These are phyloP conservation scores for Alexandromys fortis DNA, from an alignment of 2,113 vertebrate species.

Conservation along the genomic window DNA sequence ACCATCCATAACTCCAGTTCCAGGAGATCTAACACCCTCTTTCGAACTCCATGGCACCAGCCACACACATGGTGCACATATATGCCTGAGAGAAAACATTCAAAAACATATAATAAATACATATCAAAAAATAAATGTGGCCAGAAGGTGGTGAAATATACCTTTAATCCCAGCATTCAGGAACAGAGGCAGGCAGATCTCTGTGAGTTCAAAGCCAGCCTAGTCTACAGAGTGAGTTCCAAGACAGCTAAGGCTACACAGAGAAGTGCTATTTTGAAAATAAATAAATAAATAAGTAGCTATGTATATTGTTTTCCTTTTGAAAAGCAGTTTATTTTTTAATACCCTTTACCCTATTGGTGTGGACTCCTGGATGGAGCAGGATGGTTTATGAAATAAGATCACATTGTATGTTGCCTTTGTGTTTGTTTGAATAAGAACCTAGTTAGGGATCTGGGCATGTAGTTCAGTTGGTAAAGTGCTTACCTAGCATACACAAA, in stretches of 20 bases:
- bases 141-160: not conserved
- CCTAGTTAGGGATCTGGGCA: not conserved
- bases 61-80: not conserved
- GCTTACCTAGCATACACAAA: not conserved
- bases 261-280: not conserved
- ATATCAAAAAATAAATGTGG: not conserved
- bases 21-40: not conserved
- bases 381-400: constrained; percentile 60
- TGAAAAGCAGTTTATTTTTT: constrained; percentile 47
- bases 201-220: not conserved
- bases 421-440: constrained; percentile 54
- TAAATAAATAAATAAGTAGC: not conserved
- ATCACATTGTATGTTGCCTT: constrained; percentile 49
- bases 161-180: not conserved
- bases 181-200: not conserved
- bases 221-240: not conserved
- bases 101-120: not conserved
- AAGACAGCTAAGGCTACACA: not conserved
- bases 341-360: not conserved
- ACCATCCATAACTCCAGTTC: not conserved
- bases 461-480: not conserved
- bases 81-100: not conserved
- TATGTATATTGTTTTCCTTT: constrained; percentile 48
- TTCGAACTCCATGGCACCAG: not conserved
- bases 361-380: constrained; percentile 14